These are phyloP conservation scores for Calephelis virginiensis DNA, from an alignment of 1,140 invertebrate genomes.

Conservation along the genomic window DNA sequence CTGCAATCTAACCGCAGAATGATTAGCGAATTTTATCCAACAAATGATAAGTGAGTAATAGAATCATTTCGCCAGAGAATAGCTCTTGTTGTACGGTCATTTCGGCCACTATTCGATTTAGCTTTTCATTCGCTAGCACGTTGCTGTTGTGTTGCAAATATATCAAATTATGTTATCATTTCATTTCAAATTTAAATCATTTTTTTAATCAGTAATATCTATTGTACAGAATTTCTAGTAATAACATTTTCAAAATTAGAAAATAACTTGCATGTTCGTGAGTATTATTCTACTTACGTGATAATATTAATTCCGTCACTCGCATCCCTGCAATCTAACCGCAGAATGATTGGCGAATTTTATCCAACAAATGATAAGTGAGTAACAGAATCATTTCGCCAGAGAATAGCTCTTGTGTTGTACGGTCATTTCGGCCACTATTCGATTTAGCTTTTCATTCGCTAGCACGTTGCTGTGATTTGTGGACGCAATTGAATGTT, in stretches of 20 bases:
- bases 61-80: neutral
- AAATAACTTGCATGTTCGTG: too few relatives aligned
- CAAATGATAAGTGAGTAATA: conserved; percentile 1
- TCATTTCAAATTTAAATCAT: too few relatives aligned
- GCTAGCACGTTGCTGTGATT: neutral
- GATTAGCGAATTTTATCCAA: conserved; percentile 1
- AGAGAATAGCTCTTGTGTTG: conserved; percentile 5
- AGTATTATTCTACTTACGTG: too few relatives aligned
- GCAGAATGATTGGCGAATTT: conserved; percentile 1
- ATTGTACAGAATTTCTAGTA: too few relatives aligned
- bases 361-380: conserved; percentile 12
- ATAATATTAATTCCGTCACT: too few relatives aligned
- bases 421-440: conserved; percentile 4
- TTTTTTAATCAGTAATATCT: too few relatives aligned
- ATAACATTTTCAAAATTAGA: too few relatives aligned
- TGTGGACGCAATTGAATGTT: neutral
- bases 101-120: conserved; percentile 6
- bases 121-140: neutral
- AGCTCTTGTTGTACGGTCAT: conserved; percentile 5
- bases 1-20: neutral
- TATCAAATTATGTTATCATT: too few relatives aligned
- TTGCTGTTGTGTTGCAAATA: too few relatives aligned
- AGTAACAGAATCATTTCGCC: neutral
- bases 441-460: conserved; percentile 13
- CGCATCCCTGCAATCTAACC: neutral